Percentiles rank a stretch among this genome's conserved stretches.
phyloP scores from a whole-genome alignment of 2,888 invertebrate species.

The Deladenus siricidicola region DNA sequence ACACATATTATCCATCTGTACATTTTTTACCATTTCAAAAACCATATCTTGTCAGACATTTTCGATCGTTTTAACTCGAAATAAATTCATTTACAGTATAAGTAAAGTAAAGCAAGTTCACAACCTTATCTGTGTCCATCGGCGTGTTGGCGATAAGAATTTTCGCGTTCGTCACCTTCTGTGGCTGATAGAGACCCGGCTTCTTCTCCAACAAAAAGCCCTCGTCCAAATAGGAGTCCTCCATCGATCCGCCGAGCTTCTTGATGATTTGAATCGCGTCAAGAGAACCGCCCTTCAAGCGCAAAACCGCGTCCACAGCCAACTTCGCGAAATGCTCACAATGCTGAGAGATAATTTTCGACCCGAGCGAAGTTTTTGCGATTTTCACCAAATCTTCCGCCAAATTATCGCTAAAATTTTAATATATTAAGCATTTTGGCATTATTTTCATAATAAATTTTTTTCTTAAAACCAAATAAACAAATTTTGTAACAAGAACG shows the following conservation, averaged over 20 bases:
- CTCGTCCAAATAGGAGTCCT: conserved; percentile 87
- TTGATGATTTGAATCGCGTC: conserved; percentile 95
- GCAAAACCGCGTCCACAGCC: conserved; percentile 86
- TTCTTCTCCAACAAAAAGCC: conserved; percentile 90
- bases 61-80: no score
- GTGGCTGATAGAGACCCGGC: conserved; percentile 92
- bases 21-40: no score
- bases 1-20: no score
- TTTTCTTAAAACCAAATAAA: conserved; percentile 6
- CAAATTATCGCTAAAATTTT: conserved; percentile 58
- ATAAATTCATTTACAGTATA: no score
- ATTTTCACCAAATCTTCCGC: conserved; percentile 85
- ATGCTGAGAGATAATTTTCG: conserved; percentile 92
- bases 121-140: conserved; percentile 98
- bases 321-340: conserved; percentile 90
- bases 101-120: no score
- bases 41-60: no score
- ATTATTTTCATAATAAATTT: no score
- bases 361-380: conserved; percentile 90
- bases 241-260: conserved; percentile 82
- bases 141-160: conserved; percentile 98
- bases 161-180: conserved; percentile 83
- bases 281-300: conserved; percentile 87
- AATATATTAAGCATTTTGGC: conserved; percentile 8
- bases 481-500: not conserved